Base-by-base conservation (phyloP, 1,140 invertebrate species). In the Ladona fulva region DNA sequence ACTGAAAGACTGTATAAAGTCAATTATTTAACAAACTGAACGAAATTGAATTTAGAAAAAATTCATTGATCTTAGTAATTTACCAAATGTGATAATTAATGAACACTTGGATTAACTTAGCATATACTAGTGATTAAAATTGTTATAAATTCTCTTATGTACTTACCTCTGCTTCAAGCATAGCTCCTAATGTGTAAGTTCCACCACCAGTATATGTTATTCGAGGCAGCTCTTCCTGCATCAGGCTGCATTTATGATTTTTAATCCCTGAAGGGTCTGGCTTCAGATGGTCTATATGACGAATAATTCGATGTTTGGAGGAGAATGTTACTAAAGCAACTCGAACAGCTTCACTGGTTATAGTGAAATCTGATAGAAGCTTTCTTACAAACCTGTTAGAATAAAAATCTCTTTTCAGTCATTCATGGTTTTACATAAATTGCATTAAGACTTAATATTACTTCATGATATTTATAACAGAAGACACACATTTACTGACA, bases 311-410 rank as follows among this genome's bases (percentile, higher is more conserved):
- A 52, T 83, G 85, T 75, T 85, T 86, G 1, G 91, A 91, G 52
- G 90, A 90, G 82, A 91, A 93, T 3, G 91, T 91, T 10, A 93
- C 85, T 19, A 93, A 83, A 1, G 90, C 87, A 6, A 93, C 88
- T 79, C 91, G 84, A 0, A 91, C 91, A 19, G 89, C 85, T 79
- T 90, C 87, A 29, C 86, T 85, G 76, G 90, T 89, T 1, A 93
- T 89, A 0, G 88, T 90, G 79, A 92, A 91, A 82, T 92, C 91
- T 8, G 91, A 89, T n/a, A 93, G 80, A 0, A 93, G 83, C 82
- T 92, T 92, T 80, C 88, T 88, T 3, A 92, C 91, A 82, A 93
- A 93, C 80, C 89, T 91, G 12, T 66, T 52, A 5, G n/a, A 12
- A 66, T 19, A 12, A 19, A 22, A 66, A 12, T 52, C n/a, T 52